A percentile compares a stretch with the other conserved stretches of the same genome.
These are phyloP conservation scores for Calycopis cecrops DNA, from an alignment of 1,140 invertebrate genomes.

Conservation along the genomic window DNA sequence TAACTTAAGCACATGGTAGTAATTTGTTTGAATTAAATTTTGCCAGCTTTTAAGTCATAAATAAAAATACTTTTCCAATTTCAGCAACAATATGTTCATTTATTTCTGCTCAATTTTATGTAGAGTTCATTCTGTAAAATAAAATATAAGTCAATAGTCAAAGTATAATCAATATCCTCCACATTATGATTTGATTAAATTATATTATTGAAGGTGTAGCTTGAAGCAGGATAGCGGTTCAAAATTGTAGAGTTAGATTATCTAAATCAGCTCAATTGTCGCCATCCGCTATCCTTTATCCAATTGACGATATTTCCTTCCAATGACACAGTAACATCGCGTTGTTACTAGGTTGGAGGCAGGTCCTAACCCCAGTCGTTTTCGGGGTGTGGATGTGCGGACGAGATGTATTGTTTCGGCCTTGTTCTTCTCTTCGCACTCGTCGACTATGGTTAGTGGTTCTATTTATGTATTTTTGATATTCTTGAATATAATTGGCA, in stretches of 20 bases:
- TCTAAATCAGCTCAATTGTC: conserved; percentile 39
- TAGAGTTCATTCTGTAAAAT: too few relatives aligned
- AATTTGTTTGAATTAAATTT: too few relatives aligned
- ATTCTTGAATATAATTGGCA: neutral
- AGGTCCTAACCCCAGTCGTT: conserved; percentile 19
- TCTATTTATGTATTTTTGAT: conserved; percentile 21
- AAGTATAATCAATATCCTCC: neutral
- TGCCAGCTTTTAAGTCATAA: too few relatives aligned
- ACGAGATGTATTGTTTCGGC: conserved; percentile 26
- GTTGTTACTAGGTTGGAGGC: conserved; percentile 16
- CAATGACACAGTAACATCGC: conserved; percentile 20
- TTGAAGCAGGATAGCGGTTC: neutral
- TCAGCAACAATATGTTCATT: too few relatives aligned
- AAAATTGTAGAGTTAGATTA: conserved; percentile 4
- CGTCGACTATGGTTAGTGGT: conserved; percentile 42
- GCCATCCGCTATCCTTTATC: conserved; percentile 31
- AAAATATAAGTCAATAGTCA: too few relatives aligned
- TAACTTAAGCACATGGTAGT: too few relatives aligned
- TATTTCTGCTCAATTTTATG: neutral
- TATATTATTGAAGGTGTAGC: too few relatives aligned
- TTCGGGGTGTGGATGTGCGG: conserved; percentile 19
- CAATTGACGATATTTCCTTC: conserved; percentile 39
- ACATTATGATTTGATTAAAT: neutral
- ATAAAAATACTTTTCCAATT: too few relatives aligned
- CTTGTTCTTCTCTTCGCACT: conserved; percentile 39